phyloP scores from a whole-genome alignment of 2,797 vertebrate genomes.

The Agapornis canus region DNA sequence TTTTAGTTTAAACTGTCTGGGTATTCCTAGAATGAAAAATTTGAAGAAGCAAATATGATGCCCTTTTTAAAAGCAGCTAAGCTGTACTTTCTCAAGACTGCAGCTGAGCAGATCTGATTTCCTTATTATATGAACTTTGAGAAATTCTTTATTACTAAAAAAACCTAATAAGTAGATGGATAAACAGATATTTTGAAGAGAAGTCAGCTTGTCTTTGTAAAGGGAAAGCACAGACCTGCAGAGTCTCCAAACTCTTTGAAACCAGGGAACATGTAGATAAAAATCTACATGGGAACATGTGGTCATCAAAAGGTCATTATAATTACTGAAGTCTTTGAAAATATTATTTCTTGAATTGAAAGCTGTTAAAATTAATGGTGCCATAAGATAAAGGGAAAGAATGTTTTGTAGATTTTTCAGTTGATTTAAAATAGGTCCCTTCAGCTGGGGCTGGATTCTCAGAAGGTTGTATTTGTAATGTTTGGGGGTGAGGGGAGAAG shows the following conservation, averaged over 20 bases:
- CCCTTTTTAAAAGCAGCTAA: not conserved
- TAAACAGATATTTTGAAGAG: not conserved
- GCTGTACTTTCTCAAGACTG: not conserved
- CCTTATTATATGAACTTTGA: not conserved
- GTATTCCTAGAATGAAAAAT: not conserved
- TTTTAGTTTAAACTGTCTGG: not conserved
- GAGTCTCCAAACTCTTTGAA: not conserved
- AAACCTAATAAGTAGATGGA: not conserved
- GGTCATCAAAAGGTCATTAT: not conserved
- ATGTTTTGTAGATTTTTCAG: not conserved
- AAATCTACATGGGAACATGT: not conserved
- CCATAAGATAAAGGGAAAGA: not conserved
- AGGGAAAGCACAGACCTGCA: not conserved
- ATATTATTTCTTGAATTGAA: not conserved
- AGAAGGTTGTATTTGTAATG: not conserved
- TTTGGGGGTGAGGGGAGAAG: rapidly evolving
- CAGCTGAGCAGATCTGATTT: not conserved
- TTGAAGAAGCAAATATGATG: not conserved
- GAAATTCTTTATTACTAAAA: not conserved
- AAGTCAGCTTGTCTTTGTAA: not conserved
- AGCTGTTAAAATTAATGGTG: not conserved
- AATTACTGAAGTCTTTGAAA: not conserved
- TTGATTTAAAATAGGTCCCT: not conserved
- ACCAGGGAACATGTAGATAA: not conserved
- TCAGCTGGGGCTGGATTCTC: not conserved